Percentiles rank a stretch among this genome's conserved stretches.
phyloP scores from a whole-genome alignment of 2,113 vertebrate genomes.

The Bubo scandiacus region DNA sequence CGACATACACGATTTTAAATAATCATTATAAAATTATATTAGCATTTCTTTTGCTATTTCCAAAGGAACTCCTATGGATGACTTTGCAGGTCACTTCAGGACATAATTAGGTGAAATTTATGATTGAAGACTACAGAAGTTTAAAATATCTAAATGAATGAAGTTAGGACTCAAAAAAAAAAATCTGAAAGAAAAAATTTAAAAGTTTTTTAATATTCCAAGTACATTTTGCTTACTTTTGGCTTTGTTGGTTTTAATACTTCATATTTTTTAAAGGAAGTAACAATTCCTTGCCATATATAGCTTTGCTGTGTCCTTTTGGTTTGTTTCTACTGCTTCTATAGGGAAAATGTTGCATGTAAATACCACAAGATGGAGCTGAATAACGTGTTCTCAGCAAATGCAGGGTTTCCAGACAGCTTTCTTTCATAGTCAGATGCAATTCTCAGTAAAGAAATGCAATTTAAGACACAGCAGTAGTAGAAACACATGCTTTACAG shows the following conservation, averaged over 20 bases:
- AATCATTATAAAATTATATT: neutral
- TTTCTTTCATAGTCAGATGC: slow-evolving; percentile 31
- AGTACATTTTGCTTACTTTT: neutral
- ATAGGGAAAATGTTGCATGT: slow-evolving; percentile 1
- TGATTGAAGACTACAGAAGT: neutral
- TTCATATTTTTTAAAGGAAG: neutral
- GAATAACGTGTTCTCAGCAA: slow-evolving; percentile 21
- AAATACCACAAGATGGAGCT: slow-evolving; percentile 72
- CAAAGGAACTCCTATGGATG: neutral
- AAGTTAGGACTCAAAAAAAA: neutral
- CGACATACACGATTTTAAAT: neutral
- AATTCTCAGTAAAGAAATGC: slow-evolving; percentile 25
- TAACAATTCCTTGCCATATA: neutral
- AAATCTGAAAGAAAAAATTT: neutral
- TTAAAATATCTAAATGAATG: neutral
- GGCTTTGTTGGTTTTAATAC: neutral
- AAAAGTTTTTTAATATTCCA: neutral
- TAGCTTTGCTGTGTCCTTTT: neutral
- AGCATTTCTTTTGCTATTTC: neutral
- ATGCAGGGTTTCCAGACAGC: neutral
- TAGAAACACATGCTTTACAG: slow-evolving; percentile 20
- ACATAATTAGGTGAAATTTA: neutral
- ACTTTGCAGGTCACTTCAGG: neutral
- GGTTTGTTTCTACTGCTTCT: neutral
- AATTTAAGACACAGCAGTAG: neutral